A percentile compares a stretch with the other conserved stretches of the same genome.
Conservation (phyloP, 2,888 invertebrate genomes). For the Heliothis peltigera region DNA sequence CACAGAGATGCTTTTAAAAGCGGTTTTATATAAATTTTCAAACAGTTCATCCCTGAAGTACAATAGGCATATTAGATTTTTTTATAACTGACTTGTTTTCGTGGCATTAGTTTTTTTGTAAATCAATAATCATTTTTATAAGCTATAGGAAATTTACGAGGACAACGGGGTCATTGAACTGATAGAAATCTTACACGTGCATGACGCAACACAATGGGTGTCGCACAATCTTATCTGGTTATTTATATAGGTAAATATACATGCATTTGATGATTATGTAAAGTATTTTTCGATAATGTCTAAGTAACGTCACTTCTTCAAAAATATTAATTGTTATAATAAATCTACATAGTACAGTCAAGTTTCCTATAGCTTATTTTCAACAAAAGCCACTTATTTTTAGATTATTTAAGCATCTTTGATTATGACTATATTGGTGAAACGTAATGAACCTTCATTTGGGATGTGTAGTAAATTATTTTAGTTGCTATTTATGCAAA, state of each 20-base stretch:
- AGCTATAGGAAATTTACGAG: conserved; percentile 39
- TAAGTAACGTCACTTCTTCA: neutral
- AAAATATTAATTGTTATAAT: conserved; percentile 1
- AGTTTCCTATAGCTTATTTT: neutral
- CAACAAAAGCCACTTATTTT: neutral
- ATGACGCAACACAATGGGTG: conserved; percentile 51
- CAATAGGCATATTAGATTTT: conserved; percentile 48
- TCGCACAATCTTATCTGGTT: conserved; percentile 66
- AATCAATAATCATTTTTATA: conserved; percentile 32
- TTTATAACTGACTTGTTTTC: conserved; percentile 26
- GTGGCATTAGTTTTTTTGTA: conserved; percentile 52
- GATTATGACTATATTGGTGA: conserved; percentile 11
- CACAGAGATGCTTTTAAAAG: conserved; percentile 10
- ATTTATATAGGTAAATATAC: conserved; percentile 28
- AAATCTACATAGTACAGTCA: neutral
- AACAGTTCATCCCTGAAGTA: conserved; percentile 47
- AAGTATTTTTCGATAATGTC: conserved; percentile 46
- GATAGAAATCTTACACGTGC: conserved; percentile 65
- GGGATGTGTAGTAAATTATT: neutral
- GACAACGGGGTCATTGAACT: conserved; percentile 64
- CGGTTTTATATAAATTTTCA: conserved; percentile 31
- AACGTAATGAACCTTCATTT: conserved; percentile 8
- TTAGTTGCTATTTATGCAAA: conserved; percentile 10
- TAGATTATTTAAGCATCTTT: neutral
- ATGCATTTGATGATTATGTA: conserved; percentile 61